Evolutionary conservation across 2,113 vertebrate species (phyloP).

Genomic region (Pteropus alecto): DNA sequence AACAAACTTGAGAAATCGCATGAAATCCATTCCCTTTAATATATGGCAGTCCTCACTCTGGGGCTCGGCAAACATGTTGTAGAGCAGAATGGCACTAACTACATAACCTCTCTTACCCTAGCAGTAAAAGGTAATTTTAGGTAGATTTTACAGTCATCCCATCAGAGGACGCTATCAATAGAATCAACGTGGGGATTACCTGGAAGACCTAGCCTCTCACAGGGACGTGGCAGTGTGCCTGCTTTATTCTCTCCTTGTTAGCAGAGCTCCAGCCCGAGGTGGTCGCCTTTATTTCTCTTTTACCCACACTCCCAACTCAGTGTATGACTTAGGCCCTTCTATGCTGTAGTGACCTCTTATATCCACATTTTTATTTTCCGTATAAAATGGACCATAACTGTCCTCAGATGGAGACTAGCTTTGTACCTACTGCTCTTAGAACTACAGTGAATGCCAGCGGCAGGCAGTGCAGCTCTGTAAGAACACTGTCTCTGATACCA

Average conservation of each 20-base stretch:
- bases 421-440: background rate
- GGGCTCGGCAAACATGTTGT: background rate
- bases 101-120: background rate
- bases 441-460: accelerated
- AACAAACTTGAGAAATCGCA: background rate
- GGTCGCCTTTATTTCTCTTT: accelerated
- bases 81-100: background rate
- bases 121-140: background rate
- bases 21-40: background rate
- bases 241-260: background rate
- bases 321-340: background rate
- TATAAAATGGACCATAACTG: background rate
- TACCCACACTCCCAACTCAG: background rate
- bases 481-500: background rate
- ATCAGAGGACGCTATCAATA: background rate
- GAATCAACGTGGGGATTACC: background rate
- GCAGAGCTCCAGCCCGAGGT: background rate
- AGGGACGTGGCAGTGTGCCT: background rate
- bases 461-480: background rate
- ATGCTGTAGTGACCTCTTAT: background rate
- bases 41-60: background rate
- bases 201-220: background rate
- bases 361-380: background rate
- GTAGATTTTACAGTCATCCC: background rate
- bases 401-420: background rate